Evolutionary conservation across 2,888 invertebrate species (phyloP).

Genomic region (Luperina nickerlii): DNA sequence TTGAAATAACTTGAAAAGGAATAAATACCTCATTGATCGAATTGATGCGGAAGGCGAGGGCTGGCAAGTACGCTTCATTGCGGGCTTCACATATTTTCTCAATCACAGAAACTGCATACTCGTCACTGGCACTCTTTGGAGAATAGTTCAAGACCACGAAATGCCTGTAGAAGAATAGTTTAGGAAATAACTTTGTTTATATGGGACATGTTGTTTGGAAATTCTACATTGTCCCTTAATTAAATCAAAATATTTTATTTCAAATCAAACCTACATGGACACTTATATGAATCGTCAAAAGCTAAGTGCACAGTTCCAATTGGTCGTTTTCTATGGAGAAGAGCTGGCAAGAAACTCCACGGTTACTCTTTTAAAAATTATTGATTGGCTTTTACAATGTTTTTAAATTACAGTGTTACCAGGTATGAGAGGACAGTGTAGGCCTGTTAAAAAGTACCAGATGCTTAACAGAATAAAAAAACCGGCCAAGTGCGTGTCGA

Average conservation of each 20-base stretch:
- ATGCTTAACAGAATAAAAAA: no score
- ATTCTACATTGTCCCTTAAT: neutral
- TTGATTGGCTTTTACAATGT: neutral
- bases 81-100: conserved; percentile 74
- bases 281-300: neutral
- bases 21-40: conserved; percentile 68
- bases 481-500: no score
- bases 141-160: conserved; percentile 66
- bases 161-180: conserved; percentile 27
- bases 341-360: neutral
- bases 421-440: no score
- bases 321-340: neutral
- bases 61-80: conserved; percentile 72
- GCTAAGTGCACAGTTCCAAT: neutral
- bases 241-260: neutral
- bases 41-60: conserved; percentile 64
- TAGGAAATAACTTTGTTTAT: neutral
- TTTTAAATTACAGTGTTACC: neutral
- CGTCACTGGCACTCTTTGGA: conserved; percentile 65
- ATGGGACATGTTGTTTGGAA: neutral
- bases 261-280: neutral
- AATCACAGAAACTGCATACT: conserved; percentile 68
- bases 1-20: conserved; percentile 55
- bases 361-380: neutral
- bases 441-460: no score